Evolutionary conservation across 2,888 invertebrate genomes (phyloP), one percentile per base, ranked within the genome.

Genomic region (Pollenia amentaria): DNA sequence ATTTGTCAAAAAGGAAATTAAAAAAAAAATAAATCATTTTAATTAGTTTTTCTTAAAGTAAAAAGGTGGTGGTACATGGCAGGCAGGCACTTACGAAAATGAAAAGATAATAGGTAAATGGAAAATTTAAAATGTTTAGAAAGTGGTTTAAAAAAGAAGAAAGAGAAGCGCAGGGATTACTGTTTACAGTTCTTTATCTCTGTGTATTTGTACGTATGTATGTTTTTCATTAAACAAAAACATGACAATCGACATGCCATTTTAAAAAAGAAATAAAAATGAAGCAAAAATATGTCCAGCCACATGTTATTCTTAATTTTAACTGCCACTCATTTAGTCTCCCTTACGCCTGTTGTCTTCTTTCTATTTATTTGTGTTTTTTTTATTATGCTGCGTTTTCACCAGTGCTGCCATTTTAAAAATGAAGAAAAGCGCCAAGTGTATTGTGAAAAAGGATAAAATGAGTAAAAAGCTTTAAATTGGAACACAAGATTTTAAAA

Each of bases 241-340:
- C 18, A 44, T 64, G 8, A 1, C 42, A 51, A 21, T 53, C 42
- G 29, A 53, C 9, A 64, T 42, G 11, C 1, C 16, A 18, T 38
- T 60, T 29, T 21, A 40, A 75, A 75, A 8, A 40, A 48, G 0
- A 14, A 46, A 1, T 21, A 16, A 65, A 38, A 55, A 44, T 21
- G n/a, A 46, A 46, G 9, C n/a, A 29, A 55, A 18, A 12, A n/a
- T 51, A 42, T 21, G 21, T 29, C 7, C 64, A 55, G 44, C 44
- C 77, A 77, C 77, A 67, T 78, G 77, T 57, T 75, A 44, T 46
- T 57, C 18, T 75, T 62, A 51, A 38, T 38, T 77, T 16, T 55
- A 55, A 55, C 65, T 53, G 64, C 57, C 77, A 57, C 44, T 60
- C 46, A 40, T 62, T 62, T 40, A 14, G 65, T 67, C 67, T 57